These are phyloP conservation scores for Fratercula arctica DNA, from an alignment of 2,797 vertebrate species.

Conservation along the genomic window DNA sequence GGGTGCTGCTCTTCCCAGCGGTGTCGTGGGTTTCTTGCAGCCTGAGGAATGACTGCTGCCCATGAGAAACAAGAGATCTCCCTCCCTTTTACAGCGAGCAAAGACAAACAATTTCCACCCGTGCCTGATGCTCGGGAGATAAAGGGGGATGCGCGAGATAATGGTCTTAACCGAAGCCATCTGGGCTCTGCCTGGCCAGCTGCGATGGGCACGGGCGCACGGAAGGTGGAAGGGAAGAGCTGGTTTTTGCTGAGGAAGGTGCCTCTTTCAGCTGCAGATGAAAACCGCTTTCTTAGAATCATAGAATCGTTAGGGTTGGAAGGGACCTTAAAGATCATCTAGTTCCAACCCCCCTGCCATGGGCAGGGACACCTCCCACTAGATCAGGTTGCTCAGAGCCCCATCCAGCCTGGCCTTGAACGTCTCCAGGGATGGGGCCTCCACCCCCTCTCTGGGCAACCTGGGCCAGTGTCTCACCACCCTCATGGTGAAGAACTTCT, in stretches of 20 bases:
- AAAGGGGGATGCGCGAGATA: neutral
- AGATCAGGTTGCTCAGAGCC: too few relatives aligned
- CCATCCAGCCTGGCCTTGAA: too few relatives aligned
- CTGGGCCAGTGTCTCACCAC: too few relatives aligned
- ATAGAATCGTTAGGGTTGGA: too few relatives aligned
- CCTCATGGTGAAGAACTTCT: too few relatives aligned
- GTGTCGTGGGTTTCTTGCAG: neutral
- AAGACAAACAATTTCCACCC: neutral
- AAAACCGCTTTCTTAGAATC: neutral
- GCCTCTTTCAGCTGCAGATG: neutral
- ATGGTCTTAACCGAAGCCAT: neutral
- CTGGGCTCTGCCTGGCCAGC: neutral
- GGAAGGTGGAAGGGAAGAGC: neutral
- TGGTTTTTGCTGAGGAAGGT: neutral
- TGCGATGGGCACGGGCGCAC: rapidly evolving
- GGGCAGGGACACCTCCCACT: too few relatives aligned
- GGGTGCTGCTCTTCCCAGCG: neutral
- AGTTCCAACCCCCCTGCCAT: too few relatives aligned
- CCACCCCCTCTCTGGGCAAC: too few relatives aligned
- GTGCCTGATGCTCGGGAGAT: neutral
- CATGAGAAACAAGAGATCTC: neutral
- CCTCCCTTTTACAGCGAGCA: neutral
- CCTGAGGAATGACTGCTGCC: neutral
- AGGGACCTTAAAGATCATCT: too few relatives aligned
- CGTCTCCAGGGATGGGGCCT: too few relatives aligned